Conservation (phyloP, 2,888 invertebrate genomes). For the Apamea epomidion region DNA sequence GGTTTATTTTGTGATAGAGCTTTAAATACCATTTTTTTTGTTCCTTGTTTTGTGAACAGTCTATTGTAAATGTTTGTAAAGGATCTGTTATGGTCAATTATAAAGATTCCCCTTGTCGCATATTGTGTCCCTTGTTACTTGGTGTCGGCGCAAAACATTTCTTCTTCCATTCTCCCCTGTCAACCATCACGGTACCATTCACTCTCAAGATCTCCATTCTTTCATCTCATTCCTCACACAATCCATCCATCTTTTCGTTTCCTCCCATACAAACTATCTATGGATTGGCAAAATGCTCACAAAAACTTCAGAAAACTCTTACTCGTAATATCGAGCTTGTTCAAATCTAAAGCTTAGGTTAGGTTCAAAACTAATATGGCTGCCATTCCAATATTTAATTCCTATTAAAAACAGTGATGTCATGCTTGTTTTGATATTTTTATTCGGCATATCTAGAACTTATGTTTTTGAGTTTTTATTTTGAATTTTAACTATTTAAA, state of each 20-base stretch:
- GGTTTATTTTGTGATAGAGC: not conserved
- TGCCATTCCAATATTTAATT: not conserved
- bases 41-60: not conserved
- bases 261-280: not conserved
- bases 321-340: not conserved
- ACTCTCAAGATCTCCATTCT: too few species aligned
- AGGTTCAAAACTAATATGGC: not conserved
- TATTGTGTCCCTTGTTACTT: too few species aligned
- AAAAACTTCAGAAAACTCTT: not conserved
- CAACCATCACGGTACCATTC: too few species aligned
- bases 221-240: too few species aligned
- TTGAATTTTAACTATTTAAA: not conserved
- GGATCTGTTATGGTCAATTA: not conserved
- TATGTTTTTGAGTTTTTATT: not conserved
- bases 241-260: not conserved
- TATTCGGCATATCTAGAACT: not conserved
- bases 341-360: not conserved
- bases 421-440: not conserved
- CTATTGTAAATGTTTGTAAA: not conserved
- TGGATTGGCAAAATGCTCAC: not conserved
- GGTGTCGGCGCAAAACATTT: too few species aligned
- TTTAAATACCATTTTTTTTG: not conserved
- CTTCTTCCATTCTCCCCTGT: too few species aligned
- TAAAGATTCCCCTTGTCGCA: not conserved
- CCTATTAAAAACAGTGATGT: not conserved